Conservation (phyloP, 2,888 invertebrate genomes). For the Nemapogon koenigi region DNA sequence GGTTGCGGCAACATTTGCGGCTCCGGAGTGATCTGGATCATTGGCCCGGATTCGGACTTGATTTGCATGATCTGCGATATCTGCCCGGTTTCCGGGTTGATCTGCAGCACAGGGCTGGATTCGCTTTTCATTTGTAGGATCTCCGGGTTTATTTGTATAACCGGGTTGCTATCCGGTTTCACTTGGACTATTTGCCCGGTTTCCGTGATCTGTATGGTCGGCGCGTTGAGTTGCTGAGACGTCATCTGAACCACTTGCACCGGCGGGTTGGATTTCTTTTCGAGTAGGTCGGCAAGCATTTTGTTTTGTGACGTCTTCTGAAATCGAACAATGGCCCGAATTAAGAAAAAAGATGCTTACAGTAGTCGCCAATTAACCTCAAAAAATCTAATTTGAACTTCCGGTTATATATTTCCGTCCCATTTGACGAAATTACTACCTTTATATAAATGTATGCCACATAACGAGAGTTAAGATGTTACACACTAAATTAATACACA, state of each 20-base stretch:
- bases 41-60: conserved; percentile 27
- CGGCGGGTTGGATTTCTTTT: conserved; percentile 72
- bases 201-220: conserved; percentile 55
- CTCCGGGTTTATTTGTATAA: conserved; percentile 31
- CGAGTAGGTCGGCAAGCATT: conserved; percentile 84
- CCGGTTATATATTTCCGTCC: no score
- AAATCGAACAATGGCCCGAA: no score
- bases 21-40: no score
- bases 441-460: no score
- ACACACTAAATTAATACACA: no score
- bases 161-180: conserved; percentile 34
- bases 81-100: conserved; percentile 22
- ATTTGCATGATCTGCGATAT: conserved; percentile 21
- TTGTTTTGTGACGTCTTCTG: conserved; percentile 67
- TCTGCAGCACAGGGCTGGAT: conserved; percentile 34
- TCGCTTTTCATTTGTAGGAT: conserved; percentile 52
- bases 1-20: conserved; percentile 28
- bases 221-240: conserved; percentile 39
- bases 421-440: no score
- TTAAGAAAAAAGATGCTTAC: conserved; percentile 14
- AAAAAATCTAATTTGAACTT: no score
- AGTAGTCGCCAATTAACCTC: no score
- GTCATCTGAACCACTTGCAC: conserved; percentile 56
- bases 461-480: no score
- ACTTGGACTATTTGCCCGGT: conserved; percentile 56